Base-by-base conservation (phyloP, 2,113 vertebrate genomes). In the Protomyctophum bolini region DNA sequence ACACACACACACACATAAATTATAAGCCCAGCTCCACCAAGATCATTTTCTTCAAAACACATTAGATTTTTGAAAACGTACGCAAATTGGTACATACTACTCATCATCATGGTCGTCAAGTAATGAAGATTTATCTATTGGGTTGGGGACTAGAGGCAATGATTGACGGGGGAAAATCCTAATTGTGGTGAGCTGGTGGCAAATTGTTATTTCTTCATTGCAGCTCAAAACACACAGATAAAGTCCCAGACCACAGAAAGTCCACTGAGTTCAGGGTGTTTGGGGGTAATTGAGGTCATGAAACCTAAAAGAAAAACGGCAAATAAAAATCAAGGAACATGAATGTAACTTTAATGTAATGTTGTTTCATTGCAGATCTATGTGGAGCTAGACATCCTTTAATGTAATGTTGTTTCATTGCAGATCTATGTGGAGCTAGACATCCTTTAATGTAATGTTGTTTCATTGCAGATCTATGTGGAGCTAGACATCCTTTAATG, bases 351-450 rank as follows among this genome's bases (percentile, higher is more conserved):
- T n/a, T n/a, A 9, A 33, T 33, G 29, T 33, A 33, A n/a, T 21
- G 2, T 54, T 10, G n/a, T 54, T 41, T 9, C 54, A n/a, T 58
- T 8, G n/a, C n/a, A n/a, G n/a, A n/a, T n/a, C n/a, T n/a, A n/a
- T n/a, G n/a, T n/a, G n/a, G n/a, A n/a, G n/a, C n/a, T n/a, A n/a
- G n/a, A n/a, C n/a, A n/a, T n/a, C n/a, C n/a, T 46, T 46, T 8
- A 5, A 47, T 45, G 21, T 67, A 9, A 8, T 60, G 8, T 57
- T 41, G 21, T 79, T n/a, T 79, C 7, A 10, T 15, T 79, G 58
- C 50, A 98, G 97, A 95, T 97, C 67, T 94, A 92, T n/a, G 87
- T 98, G 3, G 96, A 98, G 84, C 76, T 98, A 91, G 96, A 97
- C 55, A 88, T 98, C 69, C 89, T 46, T 46, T 8, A 5, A 47